A percentile compares a stretch with the other conserved stretches of the same genome.
These are phyloP conservation scores for Apeira syringaria DNA, from an alignment of 2,888 invertebrate genomes.

Conservation along the genomic window DNA sequence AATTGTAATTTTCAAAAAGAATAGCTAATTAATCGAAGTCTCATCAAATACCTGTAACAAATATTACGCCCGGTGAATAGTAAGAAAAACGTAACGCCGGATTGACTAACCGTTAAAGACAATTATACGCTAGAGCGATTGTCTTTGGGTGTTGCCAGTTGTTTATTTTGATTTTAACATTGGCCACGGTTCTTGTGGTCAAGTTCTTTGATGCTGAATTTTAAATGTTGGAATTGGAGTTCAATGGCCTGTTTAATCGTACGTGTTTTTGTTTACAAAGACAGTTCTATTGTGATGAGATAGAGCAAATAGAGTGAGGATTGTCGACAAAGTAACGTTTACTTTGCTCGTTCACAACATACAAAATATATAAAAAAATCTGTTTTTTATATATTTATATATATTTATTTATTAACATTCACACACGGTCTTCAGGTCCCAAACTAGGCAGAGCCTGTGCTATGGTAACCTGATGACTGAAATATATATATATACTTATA, in stretches of 20 bases:
- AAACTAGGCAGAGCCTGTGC: no score
- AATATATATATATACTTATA: no score
- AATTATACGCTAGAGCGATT: constrained; percentile 34
- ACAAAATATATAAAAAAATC: no score
- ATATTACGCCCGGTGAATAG: constrained; percentile 1
- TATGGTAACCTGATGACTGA: no score
- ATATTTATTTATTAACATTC: no score
- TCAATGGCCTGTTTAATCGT: constrained; percentile 27
- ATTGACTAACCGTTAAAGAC: constrained; percentile 32
- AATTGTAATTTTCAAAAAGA: not conserved
- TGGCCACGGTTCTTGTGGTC: constrained; percentile 21
- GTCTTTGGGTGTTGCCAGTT: constrained; percentile 28
- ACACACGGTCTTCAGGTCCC: no score
- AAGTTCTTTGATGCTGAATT: constrained; percentile 9
- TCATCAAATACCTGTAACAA: constrained; percentile 1
- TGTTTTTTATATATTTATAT: no score
- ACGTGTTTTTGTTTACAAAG: constrained; percentile 18
- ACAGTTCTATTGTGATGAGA: constrained; percentile 9
- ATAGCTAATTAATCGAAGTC: not conserved
- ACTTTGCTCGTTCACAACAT: no score
- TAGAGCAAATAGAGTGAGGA: constrained; percentile 10
- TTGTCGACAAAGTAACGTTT: constrained; percentile 7
- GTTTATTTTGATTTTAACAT: constrained; percentile 25
- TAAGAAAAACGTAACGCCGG: constrained; percentile 7
- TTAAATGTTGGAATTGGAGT: constrained; percentile 20